phyloP scores from a whole-genome alignment of 2,113 vertebrate species.

The Psettodes erumei region DNA sequence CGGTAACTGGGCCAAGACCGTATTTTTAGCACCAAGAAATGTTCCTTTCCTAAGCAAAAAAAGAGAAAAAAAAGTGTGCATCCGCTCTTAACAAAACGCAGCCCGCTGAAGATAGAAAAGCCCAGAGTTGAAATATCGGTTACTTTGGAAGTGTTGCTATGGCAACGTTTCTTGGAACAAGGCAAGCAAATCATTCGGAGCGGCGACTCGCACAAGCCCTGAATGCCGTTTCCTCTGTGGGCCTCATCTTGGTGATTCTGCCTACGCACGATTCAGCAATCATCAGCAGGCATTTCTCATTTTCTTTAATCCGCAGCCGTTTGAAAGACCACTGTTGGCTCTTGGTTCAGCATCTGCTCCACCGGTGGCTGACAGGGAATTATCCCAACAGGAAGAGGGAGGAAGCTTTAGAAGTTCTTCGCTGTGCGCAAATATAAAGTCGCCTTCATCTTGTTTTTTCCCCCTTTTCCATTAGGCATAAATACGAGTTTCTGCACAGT shows the following conservation, averaged over 20 bases:
- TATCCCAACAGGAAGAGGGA: constrained; percentile 3
- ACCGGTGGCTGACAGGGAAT: neutral
- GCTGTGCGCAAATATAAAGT: neutral
- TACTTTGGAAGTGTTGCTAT: constrained; percentile 64
- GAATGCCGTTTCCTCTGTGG: constrained; percentile 33
- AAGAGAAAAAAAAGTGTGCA: constrained; percentile 1
- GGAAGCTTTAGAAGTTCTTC: neutral
- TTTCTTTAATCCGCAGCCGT: constrained; percentile 47
- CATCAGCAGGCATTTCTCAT: constrained; percentile 15
- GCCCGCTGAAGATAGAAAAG: constrained; percentile 2
- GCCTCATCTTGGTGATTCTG: constrained; percentile 8
- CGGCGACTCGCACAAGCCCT: constrained; percentile 23
- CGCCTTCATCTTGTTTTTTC: neutral
- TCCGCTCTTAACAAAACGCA: constrained; percentile 5
- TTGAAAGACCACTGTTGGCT: constrained; percentile 29
- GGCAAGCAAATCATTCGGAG: constrained; percentile 33
- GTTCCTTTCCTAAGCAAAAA: constrained; percentile 37
- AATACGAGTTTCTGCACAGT: constrained; percentile 91
- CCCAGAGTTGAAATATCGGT: constrained; percentile 15
- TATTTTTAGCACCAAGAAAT: constrained; percentile 52
- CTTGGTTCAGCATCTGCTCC: constrained; percentile 28
- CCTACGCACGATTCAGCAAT: constrained; percentile 31
- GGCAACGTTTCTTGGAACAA: constrained; percentile 57
- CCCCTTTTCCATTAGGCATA: constrained; percentile 82
- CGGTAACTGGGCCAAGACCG: constrained; percentile 50